A percentile compares a stretch with the other conserved stretches of the same genome.
These are phyloP conservation scores for Machimus atricapillus DNA, from an alignment of 2,888 invertebrate genomes.

Conservation along the genomic window DNA sequence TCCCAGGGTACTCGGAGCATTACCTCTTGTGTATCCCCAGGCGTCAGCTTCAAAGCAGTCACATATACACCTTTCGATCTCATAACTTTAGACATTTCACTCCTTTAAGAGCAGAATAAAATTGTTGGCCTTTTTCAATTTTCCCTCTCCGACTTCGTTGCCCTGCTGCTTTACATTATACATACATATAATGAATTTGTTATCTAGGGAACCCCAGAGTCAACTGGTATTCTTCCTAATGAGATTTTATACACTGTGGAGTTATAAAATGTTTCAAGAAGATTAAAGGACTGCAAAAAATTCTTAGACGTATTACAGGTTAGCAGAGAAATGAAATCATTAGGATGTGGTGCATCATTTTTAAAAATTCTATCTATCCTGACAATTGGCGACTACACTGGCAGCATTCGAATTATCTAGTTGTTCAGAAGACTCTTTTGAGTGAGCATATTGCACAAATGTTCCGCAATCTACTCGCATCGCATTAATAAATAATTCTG, in stretches of 20 bases:
- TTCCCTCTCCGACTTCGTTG: neutral
- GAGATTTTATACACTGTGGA: neutral
- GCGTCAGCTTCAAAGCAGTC: neutral
- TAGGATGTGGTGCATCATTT: neutral
- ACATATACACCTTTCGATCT: neutral
- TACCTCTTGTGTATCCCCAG: neutral
- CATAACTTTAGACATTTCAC: neutral
- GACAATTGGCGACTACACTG: neutral
- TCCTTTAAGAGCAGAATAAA: neutral
- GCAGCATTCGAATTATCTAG: neutral
- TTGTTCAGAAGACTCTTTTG: neutral
- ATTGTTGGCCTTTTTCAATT: constrained; percentile 5
- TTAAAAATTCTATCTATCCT: neutral
- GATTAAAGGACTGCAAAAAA: neutral
- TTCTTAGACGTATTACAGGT: neutral
- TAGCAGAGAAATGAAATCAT: neutral
- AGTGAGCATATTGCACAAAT: neutral
- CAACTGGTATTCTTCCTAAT: constrained; percentile 6
- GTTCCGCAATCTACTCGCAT: neutral
- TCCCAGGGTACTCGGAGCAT: neutral
- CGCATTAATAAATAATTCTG: neutral
- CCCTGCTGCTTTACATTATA: neutral
- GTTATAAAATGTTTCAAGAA: neutral
- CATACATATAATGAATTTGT: neutral
- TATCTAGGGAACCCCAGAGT: neutral